phyloP scores from a whole-genome alignment of 1,140 invertebrate species.

The Neoseiulus cucumeris region DNA sequence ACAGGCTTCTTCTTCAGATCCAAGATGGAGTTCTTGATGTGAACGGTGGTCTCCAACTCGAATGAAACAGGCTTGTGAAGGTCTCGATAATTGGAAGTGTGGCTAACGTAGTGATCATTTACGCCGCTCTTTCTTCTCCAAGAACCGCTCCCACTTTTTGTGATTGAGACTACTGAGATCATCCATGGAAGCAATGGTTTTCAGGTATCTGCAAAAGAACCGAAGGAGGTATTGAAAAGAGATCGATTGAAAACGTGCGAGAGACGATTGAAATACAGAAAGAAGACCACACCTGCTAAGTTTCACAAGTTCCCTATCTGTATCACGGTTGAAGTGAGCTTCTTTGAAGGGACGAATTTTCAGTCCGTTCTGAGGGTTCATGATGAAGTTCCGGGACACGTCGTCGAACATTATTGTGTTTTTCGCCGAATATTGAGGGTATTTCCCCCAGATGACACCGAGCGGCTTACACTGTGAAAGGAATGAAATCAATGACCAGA shows the following conservation, averaged over 20 bases:
- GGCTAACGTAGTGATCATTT: no score
- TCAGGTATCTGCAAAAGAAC: conserved; percentile 41
- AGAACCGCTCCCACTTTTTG: conserved; percentile 67
- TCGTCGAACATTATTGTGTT: conserved; percentile 99
- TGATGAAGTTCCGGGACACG: conserved; percentile 85
- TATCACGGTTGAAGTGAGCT: conserved; percentile 63
- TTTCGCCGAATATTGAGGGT: conserved; percentile 47
- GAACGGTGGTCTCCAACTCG: no score
- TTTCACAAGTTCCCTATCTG: conserved; percentile 61
- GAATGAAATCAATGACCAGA: conserved; percentile 11
- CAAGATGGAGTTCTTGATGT: no score
- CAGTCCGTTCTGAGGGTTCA: conserved; percentile 86
- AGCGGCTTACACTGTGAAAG: conserved; percentile 67
- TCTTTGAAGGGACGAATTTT: conserved; percentile 68
- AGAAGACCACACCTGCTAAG: conserved; percentile 48
- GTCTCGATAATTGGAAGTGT: no score
- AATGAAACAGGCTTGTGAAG: no score
- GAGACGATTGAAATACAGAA: no score
- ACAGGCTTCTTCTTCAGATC: no score
- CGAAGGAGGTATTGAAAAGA: no score
- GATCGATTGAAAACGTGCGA: no score
- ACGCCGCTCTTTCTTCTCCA: neutral
- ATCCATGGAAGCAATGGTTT: conserved; percentile 55
- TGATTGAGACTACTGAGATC: conserved; percentile 72
- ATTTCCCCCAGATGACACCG: conserved; percentile 92